Evolutionary conservation across 1,140 invertebrate genomes (phyloP), one percentile per base, ranked within the genome.

Genomic region (Euwallacea similis): DNA sequence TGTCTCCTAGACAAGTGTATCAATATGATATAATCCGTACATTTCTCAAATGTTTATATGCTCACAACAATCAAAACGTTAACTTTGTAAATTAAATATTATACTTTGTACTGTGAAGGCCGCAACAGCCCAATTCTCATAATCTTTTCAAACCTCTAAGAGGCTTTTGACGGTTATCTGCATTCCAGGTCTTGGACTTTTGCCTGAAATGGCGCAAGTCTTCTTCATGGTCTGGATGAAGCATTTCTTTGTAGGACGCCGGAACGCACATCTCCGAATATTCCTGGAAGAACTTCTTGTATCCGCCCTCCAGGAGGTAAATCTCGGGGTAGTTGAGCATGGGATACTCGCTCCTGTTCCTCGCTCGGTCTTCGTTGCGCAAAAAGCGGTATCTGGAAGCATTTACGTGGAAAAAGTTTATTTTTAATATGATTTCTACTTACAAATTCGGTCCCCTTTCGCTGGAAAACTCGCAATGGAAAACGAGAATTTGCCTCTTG

Each of bases 391-490:
- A 93, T 82, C 93, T 95, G 82, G 0, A 83, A 84, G 47, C 6
- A 64, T 50, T 64, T 15, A 64, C n/a, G 15, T 50, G 3, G 15
- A 50, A 61, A 61, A 43, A 0, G 42, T 61, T 42, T 61, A 43
- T 42, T 43, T 7, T n/a, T n/a, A 55, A 43, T 42, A 68, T n/a
- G 53, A 47, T 1, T 54, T 33, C 64, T 44, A 78, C 75, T 79
- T 74, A 75, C 75, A 77, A 50, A 59, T 76, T 93, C 4, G 98
- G 98, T 42, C 93, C 98, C 54, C 98, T 86, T 83, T 98, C 93
- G 66, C 94, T 93, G 0, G 96, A 98, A 83, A 98, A 99, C 84
- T 99, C 98, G 82, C 98, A 99, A 80, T 99, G 98, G 80, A 99
- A 99, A 41, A 99, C 91, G 15, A 99, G 82, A 56, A 98, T 91